These are phyloP conservation scores for Hycleus cichorii DNA, from an alignment of 1,140 invertebrate genomes.

Conservation along the genomic window DNA sequence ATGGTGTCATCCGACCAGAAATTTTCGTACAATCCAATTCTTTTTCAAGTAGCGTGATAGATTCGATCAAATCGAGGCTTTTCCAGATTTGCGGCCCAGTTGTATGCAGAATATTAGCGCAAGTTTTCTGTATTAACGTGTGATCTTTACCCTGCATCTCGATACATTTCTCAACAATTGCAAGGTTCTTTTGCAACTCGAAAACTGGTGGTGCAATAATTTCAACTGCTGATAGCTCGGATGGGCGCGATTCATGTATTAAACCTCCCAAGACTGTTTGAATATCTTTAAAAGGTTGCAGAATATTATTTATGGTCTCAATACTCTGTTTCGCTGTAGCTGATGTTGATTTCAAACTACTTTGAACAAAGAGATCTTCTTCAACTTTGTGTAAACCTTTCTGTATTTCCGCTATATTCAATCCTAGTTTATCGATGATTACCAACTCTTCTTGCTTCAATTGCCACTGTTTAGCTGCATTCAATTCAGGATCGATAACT, in stretches of 20 bases:
- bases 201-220: conserved; percentile 52
- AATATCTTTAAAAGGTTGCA: conserved; percentile 56
- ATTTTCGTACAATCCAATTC: conserved; percentile 44
- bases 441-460: conserved; percentile 28
- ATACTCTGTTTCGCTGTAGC: conserved; percentile 55
- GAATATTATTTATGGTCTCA: conserved; percentile 53
- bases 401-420: conserved; percentile 33
- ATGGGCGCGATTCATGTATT: conserved; percentile 31
- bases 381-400: conserved; percentile 50
- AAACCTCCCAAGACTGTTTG: conserved; percentile 49
- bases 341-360: conserved; percentile 53
- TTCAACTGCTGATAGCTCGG: conserved; percentile 46
- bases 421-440: conserved; percentile 27
- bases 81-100: conserved; percentile 47
- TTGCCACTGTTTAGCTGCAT: conserved; percentile 26
- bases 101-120: conserved; percentile 52
- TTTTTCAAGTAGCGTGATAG: conserved; percentile 39
- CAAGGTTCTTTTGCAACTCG: conserved; percentile 52
- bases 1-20: conserved; percentile 42
- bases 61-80: conserved; percentile 44
- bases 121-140: conserved; percentile 56
- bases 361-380: conserved; percentile 52
- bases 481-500: conserved; percentile 32
- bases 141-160: conserved; percentile 55
- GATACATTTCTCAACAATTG: conserved; percentile 59